A percentile compares a stretch with the other conserved stretches of the same genome.
phyloP scores from a whole-genome alignment of 2,113 vertebrate species.

The Cichladusa arquata region DNA sequence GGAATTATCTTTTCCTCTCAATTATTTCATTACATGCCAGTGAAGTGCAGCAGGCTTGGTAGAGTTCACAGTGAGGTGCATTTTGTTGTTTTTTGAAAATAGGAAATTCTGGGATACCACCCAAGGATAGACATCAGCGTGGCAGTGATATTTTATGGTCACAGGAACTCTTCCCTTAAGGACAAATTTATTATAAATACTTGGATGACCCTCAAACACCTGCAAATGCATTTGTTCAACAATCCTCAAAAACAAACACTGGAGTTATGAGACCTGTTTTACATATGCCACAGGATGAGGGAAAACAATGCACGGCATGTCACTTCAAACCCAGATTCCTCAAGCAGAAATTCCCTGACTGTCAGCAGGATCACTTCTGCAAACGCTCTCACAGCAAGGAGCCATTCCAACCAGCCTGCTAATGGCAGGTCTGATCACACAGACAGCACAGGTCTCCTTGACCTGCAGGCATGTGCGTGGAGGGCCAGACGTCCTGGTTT shows the following conservation, averaged over 20 bases:
- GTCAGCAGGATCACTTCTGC: neutral
- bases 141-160: neutral
- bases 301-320: neutral
- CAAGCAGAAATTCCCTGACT: neutral
- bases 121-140: neutral
- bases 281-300: neutral
- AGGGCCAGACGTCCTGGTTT: constrained; percentile 24
- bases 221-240: neutral
- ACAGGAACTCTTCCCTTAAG: neutral
- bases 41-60: neutral
- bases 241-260: neutral
- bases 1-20: neutral
- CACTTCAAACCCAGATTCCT: neutral
- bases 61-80: neutral
- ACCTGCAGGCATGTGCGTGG: accelerated
- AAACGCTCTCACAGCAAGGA: neutral
- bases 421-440: neutral
- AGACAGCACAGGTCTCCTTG: neutral
- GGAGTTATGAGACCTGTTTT: neutral
- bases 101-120: neutral
- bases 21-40: neutral
- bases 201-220: neutral
- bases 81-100: neutral
- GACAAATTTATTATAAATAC: neutral
- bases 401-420: neutral